Conservation (phyloP, 2,113 vertebrate genomes). For the Notiomystis cincta region DNA sequence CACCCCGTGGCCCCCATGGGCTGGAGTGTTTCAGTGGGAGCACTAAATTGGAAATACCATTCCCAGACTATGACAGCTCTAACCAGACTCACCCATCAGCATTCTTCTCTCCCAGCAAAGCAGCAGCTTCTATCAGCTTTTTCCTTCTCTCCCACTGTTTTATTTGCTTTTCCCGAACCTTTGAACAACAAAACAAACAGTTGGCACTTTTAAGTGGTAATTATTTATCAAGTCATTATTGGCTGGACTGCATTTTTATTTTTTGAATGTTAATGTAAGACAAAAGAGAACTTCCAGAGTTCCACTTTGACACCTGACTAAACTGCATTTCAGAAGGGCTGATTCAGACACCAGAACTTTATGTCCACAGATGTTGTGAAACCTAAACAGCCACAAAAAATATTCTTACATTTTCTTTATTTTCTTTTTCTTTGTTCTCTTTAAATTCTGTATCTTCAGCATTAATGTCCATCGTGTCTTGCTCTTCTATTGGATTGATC, state of each 20-base stretch:
- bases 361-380: fast-evolving
- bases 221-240: neutral
- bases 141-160: slow-evolving; percentile 86
- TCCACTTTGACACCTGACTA: neutral
- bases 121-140: slow-evolving; percentile 79
- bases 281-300: neutral
- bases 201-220: neutral
- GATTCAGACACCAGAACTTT: neutral
- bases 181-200: slow-evolving; percentile 20
- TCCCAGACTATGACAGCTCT: neutral
- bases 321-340: neutral
- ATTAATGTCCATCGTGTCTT: slow-evolving; percentile 48
- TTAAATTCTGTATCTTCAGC: slow-evolving; percentile 45
- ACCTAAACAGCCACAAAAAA: neutral
- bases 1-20: neutral
- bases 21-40: neutral
- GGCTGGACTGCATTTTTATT: neutral
- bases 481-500: slow-evolving; percentile 42
- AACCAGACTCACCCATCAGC: slow-evolving; percentile 86
- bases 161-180: slow-evolving; percentile 85
- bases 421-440: slow-evolving; percentile 72
- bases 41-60: neutral
- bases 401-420: slow-evolving; percentile 72
- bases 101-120: slow-evolving; percentile 81
- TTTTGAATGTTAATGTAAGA: neutral